A percentile compares a stretch with the other conserved stretches of the same genome.
phyloP scores from a whole-genome alignment of 1,140 invertebrate species.

The Ips nitidus region DNA sequence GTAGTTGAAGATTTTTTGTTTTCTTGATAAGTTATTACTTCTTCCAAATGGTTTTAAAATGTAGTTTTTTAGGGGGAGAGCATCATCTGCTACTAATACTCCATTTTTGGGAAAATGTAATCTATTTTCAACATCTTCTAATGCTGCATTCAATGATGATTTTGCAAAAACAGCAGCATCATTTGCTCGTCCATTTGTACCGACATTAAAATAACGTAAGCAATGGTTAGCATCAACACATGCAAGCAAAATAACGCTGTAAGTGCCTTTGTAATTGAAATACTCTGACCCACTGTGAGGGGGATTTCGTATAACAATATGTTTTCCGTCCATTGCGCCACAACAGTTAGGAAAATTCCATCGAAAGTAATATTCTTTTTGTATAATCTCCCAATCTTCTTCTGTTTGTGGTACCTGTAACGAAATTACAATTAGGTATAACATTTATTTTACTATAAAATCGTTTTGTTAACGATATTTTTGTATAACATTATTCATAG shows the following conservation, averaged over 20 bases:
- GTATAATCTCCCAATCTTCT: constrained; percentile 32
- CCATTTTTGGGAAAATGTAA: constrained; percentile 37
- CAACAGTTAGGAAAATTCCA: constrained; percentile 52
- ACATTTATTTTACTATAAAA: not conserved
- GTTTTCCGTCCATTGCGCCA: constrained; percentile 54
- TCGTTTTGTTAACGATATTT: not conserved
- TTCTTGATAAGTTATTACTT: constrained; percentile 3
- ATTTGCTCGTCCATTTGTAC: constrained; percentile 46
- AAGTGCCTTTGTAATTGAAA: no score
- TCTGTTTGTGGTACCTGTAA: constrained; percentile 33
- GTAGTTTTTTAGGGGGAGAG: constrained; percentile 40
- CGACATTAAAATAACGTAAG: constrained; percentile 49
- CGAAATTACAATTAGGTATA: not conserved
- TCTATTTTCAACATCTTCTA: constrained; percentile 23
- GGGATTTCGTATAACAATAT: constrained; percentile 36
- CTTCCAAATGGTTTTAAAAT: constrained; percentile 38
- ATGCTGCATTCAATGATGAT: constrained; percentile 37
- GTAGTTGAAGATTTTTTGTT: constrained; percentile 38
- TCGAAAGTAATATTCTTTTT: constrained; percentile 21
- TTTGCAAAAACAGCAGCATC: constrained; percentile 48
- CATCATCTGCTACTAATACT: constrained; percentile 41
- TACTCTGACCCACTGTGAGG: constrained; percentile 46
- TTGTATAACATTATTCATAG: not conserved
- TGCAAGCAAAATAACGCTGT: constrained; percentile 50
- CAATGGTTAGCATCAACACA: no score